Percentiles rank a stretch among this genome's conserved stretches.
Conservation (phyloP, 2,113 vertebrate genomes). For the Sylvilagus bachmani region DNA sequence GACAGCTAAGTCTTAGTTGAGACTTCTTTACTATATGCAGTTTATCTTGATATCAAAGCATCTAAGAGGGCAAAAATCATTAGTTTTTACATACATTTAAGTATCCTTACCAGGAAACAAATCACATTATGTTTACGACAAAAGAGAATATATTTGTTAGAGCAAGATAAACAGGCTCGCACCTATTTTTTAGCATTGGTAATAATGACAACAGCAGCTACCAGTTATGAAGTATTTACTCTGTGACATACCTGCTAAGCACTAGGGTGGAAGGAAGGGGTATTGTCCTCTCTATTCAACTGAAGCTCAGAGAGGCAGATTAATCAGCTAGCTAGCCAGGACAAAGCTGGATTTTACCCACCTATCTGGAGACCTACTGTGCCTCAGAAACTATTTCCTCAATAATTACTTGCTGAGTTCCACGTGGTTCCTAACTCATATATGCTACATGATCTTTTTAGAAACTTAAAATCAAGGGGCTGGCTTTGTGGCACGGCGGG, state of each 20-base stretch:
- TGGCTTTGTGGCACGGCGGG: no score
- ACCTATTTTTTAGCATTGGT: constrained; percentile 12
- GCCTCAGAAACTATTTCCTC: not conserved
- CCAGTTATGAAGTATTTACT: not conserved
- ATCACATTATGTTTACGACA: not conserved
- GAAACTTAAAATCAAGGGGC: not conserved
- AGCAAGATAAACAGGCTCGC: not conserved
- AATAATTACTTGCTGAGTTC: not conserved
- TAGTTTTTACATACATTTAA: not conserved
- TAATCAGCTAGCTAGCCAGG: not conserved
- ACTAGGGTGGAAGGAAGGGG: not conserved
- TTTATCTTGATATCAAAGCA: not conserved
- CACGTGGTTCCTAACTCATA: not conserved
- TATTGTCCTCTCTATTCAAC: not conserved
- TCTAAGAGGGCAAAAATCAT: not conserved
- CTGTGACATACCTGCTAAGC: not conserved
- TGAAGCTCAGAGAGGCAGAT: constrained; percentile 12
- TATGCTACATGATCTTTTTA: not conserved
- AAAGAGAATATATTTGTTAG: not conserved
- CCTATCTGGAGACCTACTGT: not conserved
- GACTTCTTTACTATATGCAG: not conserved
- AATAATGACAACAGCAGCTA: not conserved
- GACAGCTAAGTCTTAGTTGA: not conserved
- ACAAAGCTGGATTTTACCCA: not conserved
- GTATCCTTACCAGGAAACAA: not conserved